phyloP scores from a whole-genome alignment of 2,888 invertebrate genomes.

The Monopis laevigella region DNA sequence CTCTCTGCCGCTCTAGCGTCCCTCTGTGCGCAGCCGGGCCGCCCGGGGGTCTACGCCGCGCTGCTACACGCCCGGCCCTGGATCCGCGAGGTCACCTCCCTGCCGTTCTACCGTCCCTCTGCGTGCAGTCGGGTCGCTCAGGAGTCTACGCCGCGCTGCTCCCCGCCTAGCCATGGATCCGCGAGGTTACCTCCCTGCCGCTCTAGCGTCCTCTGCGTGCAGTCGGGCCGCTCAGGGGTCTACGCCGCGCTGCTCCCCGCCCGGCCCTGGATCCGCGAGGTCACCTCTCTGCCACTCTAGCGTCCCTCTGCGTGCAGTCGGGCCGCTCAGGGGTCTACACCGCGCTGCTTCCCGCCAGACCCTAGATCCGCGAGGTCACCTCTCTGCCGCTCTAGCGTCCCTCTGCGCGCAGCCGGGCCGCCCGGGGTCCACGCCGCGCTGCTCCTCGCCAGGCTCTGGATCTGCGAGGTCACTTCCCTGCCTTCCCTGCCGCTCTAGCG shows the following conservation, averaged over 20 bases:
- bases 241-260: constrained; percentile 53
- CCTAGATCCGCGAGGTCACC: constrained; percentile 48
- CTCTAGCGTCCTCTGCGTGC: no score
- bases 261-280: constrained; percentile 43
- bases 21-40: constrained; percentile 48
- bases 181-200: no score
- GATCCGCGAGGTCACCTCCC: constrained; percentile 42
- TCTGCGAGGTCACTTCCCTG: no score
- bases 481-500: no score
- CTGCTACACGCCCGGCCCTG: constrained; percentile 43
- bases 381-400: no score
- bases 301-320: constrained; percentile 59
- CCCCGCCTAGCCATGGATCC: no score
- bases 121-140: no score
- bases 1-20: constrained; percentile 42
- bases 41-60: constrained; percentile 67
- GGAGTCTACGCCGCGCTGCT: not conserved
- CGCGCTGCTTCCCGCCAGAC: constrained; percentile 40
- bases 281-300: no score
- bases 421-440: not conserved
- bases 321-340: constrained; percentile 68
- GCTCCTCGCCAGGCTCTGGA: no score
- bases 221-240: constrained; percentile 61
- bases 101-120: constrained; percentile 48
- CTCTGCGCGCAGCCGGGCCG: no score